Conservation (phyloP, 2,113 vertebrate species). For the Mohoua ochrocephala region DNA sequence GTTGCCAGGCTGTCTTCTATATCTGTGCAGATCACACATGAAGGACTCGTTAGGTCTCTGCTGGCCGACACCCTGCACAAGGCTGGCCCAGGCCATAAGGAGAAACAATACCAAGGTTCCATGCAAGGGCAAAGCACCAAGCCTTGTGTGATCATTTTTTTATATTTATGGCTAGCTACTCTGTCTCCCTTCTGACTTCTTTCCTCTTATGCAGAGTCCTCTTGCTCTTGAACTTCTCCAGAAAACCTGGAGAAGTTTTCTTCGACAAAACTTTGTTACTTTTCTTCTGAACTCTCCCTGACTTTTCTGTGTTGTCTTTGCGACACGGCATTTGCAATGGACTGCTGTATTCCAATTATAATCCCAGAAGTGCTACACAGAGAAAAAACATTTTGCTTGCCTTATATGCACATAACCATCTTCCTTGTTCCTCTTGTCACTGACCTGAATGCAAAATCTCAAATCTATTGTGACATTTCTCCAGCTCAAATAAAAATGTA, state of each 20-base stretch:
- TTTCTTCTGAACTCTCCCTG: background rate
- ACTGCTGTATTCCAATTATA: background rate
- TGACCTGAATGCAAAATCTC: conserved; percentile 7
- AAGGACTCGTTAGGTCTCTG: background rate
- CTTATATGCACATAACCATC: background rate
- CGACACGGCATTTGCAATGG: background rate
- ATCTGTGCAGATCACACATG: background rate
- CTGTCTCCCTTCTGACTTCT: background rate
- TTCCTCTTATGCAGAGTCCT: background rate
- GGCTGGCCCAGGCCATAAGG: background rate
- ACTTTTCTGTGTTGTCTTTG: background rate
- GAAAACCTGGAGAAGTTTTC: background rate
- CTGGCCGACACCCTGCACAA: background rate
- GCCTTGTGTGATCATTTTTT: background rate
- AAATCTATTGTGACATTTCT: background rate
- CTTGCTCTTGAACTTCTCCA: background rate
- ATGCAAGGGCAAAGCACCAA: fast-evolving
- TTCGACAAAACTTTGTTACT: background rate
- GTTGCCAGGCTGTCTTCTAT: background rate
- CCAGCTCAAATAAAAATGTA: conserved; percentile 40
- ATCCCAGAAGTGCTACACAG: background rate
- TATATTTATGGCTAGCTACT: background rate
- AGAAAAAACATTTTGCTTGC: background rate
- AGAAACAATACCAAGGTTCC: background rate
- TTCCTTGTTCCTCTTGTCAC: background rate